Percentiles rank a stretch among this genome's conserved stretches.
These are phyloP conservation scores for Orcinus orca DNA, from an alignment of 2,113 vertebrate species.

Conservation along the genomic window DNA sequence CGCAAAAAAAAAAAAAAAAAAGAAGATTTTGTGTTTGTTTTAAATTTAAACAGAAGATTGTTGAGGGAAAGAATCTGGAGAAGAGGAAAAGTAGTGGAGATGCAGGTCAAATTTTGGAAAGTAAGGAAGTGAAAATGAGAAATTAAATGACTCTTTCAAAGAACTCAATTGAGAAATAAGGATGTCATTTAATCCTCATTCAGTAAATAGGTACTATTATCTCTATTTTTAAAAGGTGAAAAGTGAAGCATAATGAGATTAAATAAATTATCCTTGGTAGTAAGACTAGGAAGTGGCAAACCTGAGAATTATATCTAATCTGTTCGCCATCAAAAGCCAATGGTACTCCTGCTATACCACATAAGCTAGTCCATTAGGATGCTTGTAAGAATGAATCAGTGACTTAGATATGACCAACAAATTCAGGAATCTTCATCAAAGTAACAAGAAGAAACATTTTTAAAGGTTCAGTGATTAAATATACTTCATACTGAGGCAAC, in stretches of 20 bases:
- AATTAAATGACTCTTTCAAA: conserved; percentile 7
- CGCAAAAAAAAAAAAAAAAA: no score
- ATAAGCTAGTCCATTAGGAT: neutral
- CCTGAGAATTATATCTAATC: neutral
- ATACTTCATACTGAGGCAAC: neutral
- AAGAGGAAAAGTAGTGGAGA: neutral
- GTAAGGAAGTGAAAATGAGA: neutral
- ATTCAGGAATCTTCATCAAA: neutral
- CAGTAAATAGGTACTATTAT: neutral
- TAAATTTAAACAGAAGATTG: neutral
- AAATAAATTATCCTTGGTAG: neutral
- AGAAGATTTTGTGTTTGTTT: neutral
- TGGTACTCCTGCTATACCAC: neutral
- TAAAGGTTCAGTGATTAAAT: conserved; percentile 36
- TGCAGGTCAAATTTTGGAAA: neutral
- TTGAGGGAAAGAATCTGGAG: neutral
- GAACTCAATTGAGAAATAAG: neutral
- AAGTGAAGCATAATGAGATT: conserved; percentile 19
- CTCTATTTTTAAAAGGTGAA: conserved; percentile 36
- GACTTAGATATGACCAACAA: neutral
- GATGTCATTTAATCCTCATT: neutral
- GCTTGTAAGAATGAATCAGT: neutral
- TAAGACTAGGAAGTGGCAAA: neutral
- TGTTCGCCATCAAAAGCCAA: conserved; percentile 4
- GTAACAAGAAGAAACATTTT: neutral